Conservation (phyloP, 37 sponge, comb jelly and placozoan genomes). For the Geodia barretti region DNA sequence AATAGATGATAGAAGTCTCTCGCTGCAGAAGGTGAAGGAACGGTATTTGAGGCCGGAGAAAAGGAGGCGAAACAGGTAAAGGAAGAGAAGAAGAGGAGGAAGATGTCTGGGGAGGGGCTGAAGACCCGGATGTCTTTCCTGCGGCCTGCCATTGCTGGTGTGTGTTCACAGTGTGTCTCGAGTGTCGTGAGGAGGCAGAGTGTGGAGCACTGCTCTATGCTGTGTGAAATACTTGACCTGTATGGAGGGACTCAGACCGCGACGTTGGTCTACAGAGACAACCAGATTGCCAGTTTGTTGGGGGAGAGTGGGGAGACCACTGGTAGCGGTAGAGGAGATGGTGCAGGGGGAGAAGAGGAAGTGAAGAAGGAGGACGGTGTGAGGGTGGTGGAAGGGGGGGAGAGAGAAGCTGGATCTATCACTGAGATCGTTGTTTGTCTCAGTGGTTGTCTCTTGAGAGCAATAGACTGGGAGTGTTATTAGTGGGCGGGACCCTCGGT, state of each 20-base stretch:
- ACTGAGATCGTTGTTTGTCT: not conserved
- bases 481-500: not conserved
- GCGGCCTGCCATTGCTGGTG: not conserved
- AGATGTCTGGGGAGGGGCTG: not conserved
- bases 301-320: too few species aligned
- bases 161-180: not conserved
- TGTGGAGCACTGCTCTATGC: not conserved
- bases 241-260: not conserved
- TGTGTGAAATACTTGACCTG: not conserved
- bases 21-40: too few species aligned
- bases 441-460: not conserved
- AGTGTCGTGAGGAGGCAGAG: not conserved
- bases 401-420: not conserved
- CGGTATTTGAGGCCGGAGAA: too few species aligned
- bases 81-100: not conserved
- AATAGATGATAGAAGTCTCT: too few species aligned
- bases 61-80: too few species aligned
- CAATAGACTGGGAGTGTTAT: not conserved
- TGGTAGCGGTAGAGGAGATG: not conserved
- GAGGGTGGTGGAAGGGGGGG: not conserved
- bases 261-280: not conserved
- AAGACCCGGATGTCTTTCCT: not conserved
- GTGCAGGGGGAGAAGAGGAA: not conserved
- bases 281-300: not conserved
- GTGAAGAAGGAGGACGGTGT: not conserved